phyloP scores from a whole-genome alignment of 1,140 invertebrate species.

The Oryctes rhinoceros region DNA sequence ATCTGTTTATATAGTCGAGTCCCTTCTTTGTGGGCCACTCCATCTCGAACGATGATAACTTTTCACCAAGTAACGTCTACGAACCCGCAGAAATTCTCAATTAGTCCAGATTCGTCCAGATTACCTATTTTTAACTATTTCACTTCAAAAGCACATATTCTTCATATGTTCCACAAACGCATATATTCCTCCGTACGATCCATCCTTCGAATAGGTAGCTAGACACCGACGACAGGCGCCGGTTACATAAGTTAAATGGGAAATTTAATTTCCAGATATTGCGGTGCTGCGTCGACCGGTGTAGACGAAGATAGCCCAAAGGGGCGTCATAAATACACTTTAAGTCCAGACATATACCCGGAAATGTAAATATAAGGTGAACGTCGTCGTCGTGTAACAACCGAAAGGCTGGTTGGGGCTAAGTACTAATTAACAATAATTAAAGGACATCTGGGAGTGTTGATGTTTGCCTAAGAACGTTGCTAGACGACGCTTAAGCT shows the following conservation, averaged over 20 bases:
- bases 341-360: constrained; percentile 13
- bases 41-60: no score
- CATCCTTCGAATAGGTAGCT: neutral
- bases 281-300: neutral
- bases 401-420: neutral
- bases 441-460: constrained; percentile 13
- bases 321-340: neutral
- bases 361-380: constrained; percentile 15
- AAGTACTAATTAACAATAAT: constrained; percentile 5
- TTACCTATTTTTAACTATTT: neutral
- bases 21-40: no score
- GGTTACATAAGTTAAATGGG: neutral
- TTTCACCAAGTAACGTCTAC: no score
- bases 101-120: no score
- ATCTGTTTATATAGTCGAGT: no score
- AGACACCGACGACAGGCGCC: neutral
- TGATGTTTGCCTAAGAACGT: constrained; percentile 2
- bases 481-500: constrained; percentile 4
- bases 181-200: neutral
- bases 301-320: constrained; percentile 7
- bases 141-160: neutral
- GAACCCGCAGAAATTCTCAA: no score
- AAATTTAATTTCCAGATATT: constrained; percentile 16
- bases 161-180: neutral
- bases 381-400: no score